A percentile compares a stretch with the other conserved stretches of the same genome.
Evolutionary conservation across 2,888 invertebrate species (phyloP).

Genomic region (Cheilosia scutellata): DNA sequence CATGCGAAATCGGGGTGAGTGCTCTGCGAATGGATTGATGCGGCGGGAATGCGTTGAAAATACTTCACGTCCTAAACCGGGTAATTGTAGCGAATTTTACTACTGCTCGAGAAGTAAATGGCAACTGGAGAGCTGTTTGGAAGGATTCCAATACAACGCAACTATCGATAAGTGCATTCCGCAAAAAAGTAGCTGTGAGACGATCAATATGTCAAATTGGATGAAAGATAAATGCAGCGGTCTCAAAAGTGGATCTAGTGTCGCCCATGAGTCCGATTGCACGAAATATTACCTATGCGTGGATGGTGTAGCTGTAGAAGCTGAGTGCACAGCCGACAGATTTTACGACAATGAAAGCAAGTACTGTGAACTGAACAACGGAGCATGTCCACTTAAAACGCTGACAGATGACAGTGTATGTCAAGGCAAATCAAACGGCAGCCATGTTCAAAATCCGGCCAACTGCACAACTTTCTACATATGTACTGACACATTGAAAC

Average conservation of each 20-base stretch:
- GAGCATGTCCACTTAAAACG: constrained; percentile 76
- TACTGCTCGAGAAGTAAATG: constrained; percentile 79
- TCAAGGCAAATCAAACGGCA: constrained; percentile 62
- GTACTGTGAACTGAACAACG: constrained; percentile 80
- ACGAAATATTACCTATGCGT: constrained; percentile 79
- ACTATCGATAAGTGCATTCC: constrained; percentile 73
- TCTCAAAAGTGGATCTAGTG: constrained; percentile 77
- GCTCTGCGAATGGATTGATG: constrained; percentile 78
- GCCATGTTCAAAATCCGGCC: constrained; percentile 75
- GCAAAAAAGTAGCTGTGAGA: constrained; percentile 7
- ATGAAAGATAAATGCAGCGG: constrained; percentile 69
- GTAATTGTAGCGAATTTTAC: constrained; percentile 79
- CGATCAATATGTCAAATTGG: background rate
- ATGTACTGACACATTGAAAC: constrained; percentile 77
- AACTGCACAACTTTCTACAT: constrained; percentile 80
- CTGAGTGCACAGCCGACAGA: constrained; percentile 78
- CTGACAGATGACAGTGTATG: constrained; percentile 73
- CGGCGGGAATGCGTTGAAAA: constrained; percentile 77
- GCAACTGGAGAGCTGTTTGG: constrained; percentile 79
- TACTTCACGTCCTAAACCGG: constrained; percentile 69
- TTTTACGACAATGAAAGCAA: constrained; percentile 78
- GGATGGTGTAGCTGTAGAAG: constrained; percentile 67
- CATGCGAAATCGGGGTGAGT: constrained; percentile 76
- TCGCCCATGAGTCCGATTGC: constrained; percentile 79
- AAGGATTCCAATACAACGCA: constrained; percentile 78